phyloP scores from a whole-genome alignment of 2,113 vertebrate species.

The Pollimyrus isidori region DNA sequence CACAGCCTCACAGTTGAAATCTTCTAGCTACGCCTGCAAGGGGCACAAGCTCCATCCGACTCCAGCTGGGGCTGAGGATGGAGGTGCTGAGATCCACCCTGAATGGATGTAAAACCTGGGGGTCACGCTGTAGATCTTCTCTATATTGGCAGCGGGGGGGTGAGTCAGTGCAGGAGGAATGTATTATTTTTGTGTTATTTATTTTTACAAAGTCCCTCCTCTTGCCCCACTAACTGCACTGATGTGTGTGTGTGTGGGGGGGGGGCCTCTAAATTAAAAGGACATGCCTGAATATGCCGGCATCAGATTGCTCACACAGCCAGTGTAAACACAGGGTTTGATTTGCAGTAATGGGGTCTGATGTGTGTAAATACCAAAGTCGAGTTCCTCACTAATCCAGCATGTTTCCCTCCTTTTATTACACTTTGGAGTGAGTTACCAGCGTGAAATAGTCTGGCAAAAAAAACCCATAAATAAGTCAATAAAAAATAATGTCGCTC shows the following conservation, averaged over 20 bases:
- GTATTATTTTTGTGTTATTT: neutral
- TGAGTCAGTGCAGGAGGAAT: neutral
- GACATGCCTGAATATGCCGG: constrained; percentile 40
- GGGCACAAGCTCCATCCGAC: neutral
- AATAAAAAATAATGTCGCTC: neutral
- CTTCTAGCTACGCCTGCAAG: neutral
- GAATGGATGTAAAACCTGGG: neutral
- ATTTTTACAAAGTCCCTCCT: neutral
- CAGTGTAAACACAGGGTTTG: constrained; percentile 52
- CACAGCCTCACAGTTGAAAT: constrained; percentile 12
- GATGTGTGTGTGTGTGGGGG: neutral
- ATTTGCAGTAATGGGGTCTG: constrained; percentile 57
- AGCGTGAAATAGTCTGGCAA: neutral
- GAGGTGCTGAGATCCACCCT: neutral
- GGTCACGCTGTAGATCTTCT: neutral
- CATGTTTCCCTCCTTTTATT: constrained; percentile 24
- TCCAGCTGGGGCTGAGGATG: neutral
- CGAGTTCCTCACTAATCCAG: constrained; percentile 45
- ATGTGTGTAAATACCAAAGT: constrained; percentile 55
- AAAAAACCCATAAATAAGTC: neutral
- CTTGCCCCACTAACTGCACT: neutral
- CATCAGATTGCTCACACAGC: constrained; percentile 52
- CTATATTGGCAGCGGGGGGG: neutral
- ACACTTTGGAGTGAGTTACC: neutral
- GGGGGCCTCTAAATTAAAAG: constrained; percentile 20